Conservation (phyloP, 2,113 vertebrate species). For the Amphiprion ocellaris region DNA sequence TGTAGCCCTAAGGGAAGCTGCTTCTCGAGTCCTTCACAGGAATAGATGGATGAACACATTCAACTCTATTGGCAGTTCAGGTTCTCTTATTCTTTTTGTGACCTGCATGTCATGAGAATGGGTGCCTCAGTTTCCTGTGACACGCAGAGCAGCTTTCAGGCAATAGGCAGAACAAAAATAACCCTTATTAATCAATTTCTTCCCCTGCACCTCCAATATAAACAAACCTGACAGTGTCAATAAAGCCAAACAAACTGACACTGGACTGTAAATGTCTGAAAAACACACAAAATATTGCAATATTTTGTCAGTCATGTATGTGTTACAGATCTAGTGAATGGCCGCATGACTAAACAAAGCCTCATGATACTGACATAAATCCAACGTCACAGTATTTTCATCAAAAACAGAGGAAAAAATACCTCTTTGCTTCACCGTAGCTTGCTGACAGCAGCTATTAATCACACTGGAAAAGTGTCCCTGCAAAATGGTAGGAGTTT, state of each 20-base stretch:
- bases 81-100: conserved; percentile 24
- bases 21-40: background rate
- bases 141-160: background rate
- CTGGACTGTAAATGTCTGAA: background rate
- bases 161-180: background rate
- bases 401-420: background rate
- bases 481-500: background rate
- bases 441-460: background rate
- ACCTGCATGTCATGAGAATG: conserved; percentile 25
- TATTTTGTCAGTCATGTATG: too few species aligned
- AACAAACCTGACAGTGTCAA: conserved; percentile 9
- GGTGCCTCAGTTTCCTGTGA: conserved; percentile 1
- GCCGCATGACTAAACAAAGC: background rate
- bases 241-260: background rate
- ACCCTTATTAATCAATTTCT: background rate
- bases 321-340: background rate
- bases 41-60: conserved; percentile 40
- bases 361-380: background rate
- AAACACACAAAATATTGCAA: background rate
- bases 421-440: background rate
- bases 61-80: conserved; percentile 4
- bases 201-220: background rate
- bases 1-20: conserved; percentile 23
- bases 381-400: background rate
- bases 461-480: background rate